Evolutionary conservation across 37 sponge, comb jelly and placozoan genomes (phyloP), one percentile per base, ranked within the genome.

Genomic region (Halichondria panicea): DNA sequence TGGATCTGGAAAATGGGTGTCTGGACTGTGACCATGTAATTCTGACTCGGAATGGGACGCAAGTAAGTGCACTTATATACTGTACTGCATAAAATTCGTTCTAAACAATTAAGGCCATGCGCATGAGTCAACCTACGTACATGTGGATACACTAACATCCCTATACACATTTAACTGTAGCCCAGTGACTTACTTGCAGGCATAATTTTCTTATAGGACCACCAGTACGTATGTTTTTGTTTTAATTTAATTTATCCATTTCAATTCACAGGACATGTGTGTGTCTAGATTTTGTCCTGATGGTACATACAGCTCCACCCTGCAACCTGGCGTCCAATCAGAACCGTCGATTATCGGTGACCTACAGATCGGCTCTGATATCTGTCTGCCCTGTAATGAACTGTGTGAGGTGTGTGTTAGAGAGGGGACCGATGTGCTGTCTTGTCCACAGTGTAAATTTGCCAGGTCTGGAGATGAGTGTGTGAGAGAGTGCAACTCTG

Each of bases 1-100:
- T 84, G 66, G 71, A 79, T 66, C 45, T 33, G 32, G 59, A 56
- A 12, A 61, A 81, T 46, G 88, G 87, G 12, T 87, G 88, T 64
- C 75, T 83, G 40, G 68, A 66, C 28, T 92, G 88, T 43, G 45
- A 38, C 27, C 32, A 55, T 38, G 76, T 88, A 21, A 38, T 43
- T 35, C 60, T 84, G 53, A 41, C 71, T 48, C 24, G 38, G 19
- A 34, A 77, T n/a, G 85, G 85, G 1, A 40, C 40, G 0, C 85
- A 84, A 78, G 85, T 84, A 63, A 25, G 40, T 53, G 31, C n/a
- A n/a, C n/a, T n/a, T n/a, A n/a, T n/a, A n/a, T n/a, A n/a, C n/a
- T n/a, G n/a, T n/a, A n/a, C n/a, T n/a, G n/a, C n/a, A n/a, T n/a
- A n/a, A n/a, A n/a, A n/a, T n/a, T n/a, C n/a, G n/a, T n/a, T n/a